Base-by-base conservation (phyloP, 64 coral and sea anemone genomes). In the Platygyra sinensis region DNA sequence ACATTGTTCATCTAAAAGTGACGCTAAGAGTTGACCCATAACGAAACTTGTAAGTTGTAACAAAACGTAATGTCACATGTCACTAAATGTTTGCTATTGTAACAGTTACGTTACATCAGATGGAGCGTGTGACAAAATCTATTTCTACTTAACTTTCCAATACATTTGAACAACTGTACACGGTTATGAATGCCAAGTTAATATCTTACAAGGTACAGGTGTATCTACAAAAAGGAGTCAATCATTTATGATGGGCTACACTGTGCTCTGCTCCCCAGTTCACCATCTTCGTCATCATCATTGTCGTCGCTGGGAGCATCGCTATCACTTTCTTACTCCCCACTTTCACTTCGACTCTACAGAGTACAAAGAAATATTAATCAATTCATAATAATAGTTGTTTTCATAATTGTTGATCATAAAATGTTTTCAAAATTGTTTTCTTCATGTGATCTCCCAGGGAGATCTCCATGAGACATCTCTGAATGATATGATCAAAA, bases 281-380 rank as follows among this genome's bases (percentile, higher is more conserved):
- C 90, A 52, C 84, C 90, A 28, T 92, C 82, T 22, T 92, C 90
- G 67, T 91, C 75, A 10, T 89, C 81, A 30, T 91, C 90, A 17
- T 86, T 82, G 30, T 87, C 81, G 27, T 78, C 82, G 57, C 73
- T 92, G 15, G 60, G 22, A 51, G 30, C 80, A 42, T 55, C 73
- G 72, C 83, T 92, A 50, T 92, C 90, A 72, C 90, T 92, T 27
- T 87, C 90, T 50, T 39, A 46, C 15, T 92, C 90, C 14, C 52
- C 65, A n/a, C 17, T 76, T 13, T 71, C 90, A 69, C 30, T 49
- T 92, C 81, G 28, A 24, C 52, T 49, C 90, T 92, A 24, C 0
- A 32, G 28, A 36, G 22, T 60, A 88, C 6, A 86, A 67, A 50
- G 6, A 82, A 82, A 61, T 82, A 30, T 46, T 12, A 1, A 20